Conservation (phyloP, 35 echinoderm and acorn worm species). For the Holothuria glaberrima region DNA sequence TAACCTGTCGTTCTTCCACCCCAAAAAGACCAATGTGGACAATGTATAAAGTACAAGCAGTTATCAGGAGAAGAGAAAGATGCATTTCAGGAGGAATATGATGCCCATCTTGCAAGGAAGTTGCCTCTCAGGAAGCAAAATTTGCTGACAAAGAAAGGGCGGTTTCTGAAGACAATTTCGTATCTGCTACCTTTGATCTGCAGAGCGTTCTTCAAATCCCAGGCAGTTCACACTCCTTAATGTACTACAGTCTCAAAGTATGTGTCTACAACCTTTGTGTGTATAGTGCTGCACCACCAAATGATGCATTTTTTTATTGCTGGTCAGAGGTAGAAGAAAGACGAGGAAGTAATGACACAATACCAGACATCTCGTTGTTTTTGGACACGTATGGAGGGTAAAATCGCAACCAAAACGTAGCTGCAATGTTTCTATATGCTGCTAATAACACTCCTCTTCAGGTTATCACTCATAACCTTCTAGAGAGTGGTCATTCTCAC, state of each 20-base stretch:
- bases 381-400: slow-evolving; percentile 37
- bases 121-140: slow-evolving; percentile 65
- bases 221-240: slow-evolving; percentile 51
- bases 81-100: slow-evolving; percentile 56
- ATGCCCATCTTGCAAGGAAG: slow-evolving; percentile 63
- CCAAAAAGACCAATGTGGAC: slow-evolving; percentile 68
- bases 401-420: slow-evolving; percentile 61
- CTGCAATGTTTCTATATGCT: slow-evolving; percentile 59
- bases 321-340: slow-evolving; percentile 56
- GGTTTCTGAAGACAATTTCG: slow-evolving; percentile 43
- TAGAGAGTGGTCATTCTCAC: slow-evolving; percentile 62
- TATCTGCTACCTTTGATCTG: slow-evolving; percentile 65
- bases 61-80: slow-evolving; percentile 25
- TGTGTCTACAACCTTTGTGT: slow-evolving; percentile 64
- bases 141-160: no score
- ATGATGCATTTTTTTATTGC: slow-evolving; percentile 63
- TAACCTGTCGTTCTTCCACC: slow-evolving; percentile 67
- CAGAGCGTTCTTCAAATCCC: slow-evolving; percentile 61
- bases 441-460: slow-evolving; percentile 51
- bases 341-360: slow-evolving; percentile 57
- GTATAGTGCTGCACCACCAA: slow-evolving; percentile 44
- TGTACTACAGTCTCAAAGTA: slow-evolving; percentile 65
- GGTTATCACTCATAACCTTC: slow-evolving; percentile 55
- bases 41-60: slow-evolving; percentile 59
- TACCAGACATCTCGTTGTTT: slow-evolving; percentile 26